These are phyloP conservation scores for Centropyge bicolor DNA, from an alignment of 2,797 vertebrate species.

Conservation along the genomic window DNA sequence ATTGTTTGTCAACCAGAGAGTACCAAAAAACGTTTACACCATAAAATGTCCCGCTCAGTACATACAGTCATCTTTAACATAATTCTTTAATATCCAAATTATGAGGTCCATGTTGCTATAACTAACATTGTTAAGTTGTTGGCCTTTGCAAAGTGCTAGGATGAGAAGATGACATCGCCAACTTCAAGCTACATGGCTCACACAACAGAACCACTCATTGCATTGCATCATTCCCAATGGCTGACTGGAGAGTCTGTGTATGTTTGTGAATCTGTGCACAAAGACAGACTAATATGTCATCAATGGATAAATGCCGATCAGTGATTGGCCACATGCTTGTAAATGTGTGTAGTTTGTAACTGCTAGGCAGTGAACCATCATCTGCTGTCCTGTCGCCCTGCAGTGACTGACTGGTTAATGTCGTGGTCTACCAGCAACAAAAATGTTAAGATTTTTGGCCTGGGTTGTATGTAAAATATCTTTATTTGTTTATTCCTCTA, in stretches of 20 bases:
- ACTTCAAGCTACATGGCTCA: not conserved
- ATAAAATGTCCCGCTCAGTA: not conserved
- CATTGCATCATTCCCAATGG: not conserved
- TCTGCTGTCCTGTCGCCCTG: slow-evolving; percentile 3
- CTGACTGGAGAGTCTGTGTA: not conserved
- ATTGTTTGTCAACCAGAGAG: too few relatives aligned
- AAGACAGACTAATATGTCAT: slow-evolving; percentile 8
- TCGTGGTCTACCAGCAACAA: slow-evolving; percentile 27
- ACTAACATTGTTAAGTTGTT: not conserved
- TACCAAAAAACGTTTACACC: too few relatives aligned
- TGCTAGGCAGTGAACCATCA: slow-evolving; percentile 7
- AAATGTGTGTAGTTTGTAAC: slow-evolving; percentile 51
- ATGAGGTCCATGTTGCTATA: not conserved
- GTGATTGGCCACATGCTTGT: slow-evolving; percentile 28
- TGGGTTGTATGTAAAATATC: not conserved
- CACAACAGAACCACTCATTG: slow-evolving; percentile 1
- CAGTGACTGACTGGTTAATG: slow-evolving; percentile 19
- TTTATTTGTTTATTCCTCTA: slow-evolving; percentile 41
- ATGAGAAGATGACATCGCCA: not conserved
- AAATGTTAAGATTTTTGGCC: slow-evolving; percentile 28
- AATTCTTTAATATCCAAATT: not conserved
- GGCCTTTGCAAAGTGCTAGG: not conserved
- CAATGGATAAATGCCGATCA: slow-evolving; percentile 24
- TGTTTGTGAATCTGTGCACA: not conserved
- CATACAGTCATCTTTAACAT: not conserved